These are phyloP conservation scores for Shinisaurus crocodilurus DNA, from an alignment of 2,113 vertebrate genomes.

Conservation along the genomic window DNA sequence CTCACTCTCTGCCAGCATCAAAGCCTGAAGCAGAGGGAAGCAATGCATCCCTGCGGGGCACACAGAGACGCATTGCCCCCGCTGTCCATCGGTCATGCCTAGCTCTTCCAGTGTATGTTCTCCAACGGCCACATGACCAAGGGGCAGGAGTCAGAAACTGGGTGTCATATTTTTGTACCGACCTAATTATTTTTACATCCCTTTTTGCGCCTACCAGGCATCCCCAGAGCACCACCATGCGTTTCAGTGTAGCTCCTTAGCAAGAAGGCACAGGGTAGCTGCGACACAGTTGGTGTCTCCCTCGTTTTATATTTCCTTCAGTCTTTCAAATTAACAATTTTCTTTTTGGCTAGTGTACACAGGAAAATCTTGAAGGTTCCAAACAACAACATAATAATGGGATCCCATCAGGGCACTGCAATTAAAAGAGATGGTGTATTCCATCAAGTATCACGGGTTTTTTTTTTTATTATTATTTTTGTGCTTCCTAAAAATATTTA, in stretches of 20 bases:
- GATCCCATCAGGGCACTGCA: background rate
- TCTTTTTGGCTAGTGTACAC: background rate
- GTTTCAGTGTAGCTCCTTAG: conserved; percentile 6
- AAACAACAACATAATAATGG: conserved; percentile 8
- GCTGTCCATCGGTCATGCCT: background rate
- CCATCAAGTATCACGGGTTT: background rate
- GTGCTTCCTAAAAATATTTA: background rate
- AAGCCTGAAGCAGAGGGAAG: background rate
- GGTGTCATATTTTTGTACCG: background rate
- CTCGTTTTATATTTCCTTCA: conserved; percentile 10
- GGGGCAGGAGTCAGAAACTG: background rate
- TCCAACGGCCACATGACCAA: background rate
- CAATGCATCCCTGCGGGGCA: too few species aligned
- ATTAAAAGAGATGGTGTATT: conserved; percentile 24
- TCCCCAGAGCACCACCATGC: background rate
- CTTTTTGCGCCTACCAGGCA: background rate
- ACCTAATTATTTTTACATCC: background rate
- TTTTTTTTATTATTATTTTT: background rate
- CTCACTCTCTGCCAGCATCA: background rate
- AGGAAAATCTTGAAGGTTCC: background rate
- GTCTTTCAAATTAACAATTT: background rate
- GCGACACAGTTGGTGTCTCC: background rate
- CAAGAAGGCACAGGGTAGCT: background rate
- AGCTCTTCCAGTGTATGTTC: background rate
- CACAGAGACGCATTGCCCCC: background rate